Evolutionary conservation across 2,797 vertebrate species (phyloP), one percentile per base, ranked within the genome.

Genomic region (Prunella strophiata): DNA sequence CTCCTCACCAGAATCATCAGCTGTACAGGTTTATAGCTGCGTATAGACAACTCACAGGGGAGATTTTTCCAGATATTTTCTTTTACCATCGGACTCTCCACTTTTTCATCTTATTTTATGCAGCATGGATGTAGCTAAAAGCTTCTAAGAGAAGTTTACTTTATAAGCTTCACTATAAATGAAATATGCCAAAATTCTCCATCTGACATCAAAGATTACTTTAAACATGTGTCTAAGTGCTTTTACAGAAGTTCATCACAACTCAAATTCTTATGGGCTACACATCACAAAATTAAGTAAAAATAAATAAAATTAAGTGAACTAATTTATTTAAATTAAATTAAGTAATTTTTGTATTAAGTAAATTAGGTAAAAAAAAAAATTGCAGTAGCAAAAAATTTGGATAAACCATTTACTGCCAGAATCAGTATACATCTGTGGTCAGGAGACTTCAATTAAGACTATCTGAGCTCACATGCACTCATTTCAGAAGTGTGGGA

Each of bases 11-110:
- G 21, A 67, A 48, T 77, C 11, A 38, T 7, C n/a, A 80, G 14
- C 20, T 55, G 9, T 51, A 51, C 3, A 11, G 11, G 26, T 61
- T 75, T 76, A 55, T 34, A 58, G 3, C 26, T 72, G 52, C 13
- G 5, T 61, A 55, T 6, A 65, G 34, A 30, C 40, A 72, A 10
- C 10, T 32, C 1, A 2, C 3, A 10, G 12, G 2, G 5, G 7
- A 57, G 14, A 68, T 29, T 85, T 82, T 50, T 22, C 9, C 16
- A 45, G 23, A 36, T 18, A 21, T 82, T 66, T 81, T 62, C 13
- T 58, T 86, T 66, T 67, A n/a, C 22, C 26, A 15, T n/a, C 36
- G 51, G 8, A 27, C 6, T 72, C 2, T 59, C 19, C 14, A 58
- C 4, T 87, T 74, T 36, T 29, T 11, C 15, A 27, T 61, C n/a